Evolutionary conservation across 2,113 vertebrate genomes (phyloP), one percentile per base, ranked within the genome.

Genomic region (Carlito syrichta): DNA sequence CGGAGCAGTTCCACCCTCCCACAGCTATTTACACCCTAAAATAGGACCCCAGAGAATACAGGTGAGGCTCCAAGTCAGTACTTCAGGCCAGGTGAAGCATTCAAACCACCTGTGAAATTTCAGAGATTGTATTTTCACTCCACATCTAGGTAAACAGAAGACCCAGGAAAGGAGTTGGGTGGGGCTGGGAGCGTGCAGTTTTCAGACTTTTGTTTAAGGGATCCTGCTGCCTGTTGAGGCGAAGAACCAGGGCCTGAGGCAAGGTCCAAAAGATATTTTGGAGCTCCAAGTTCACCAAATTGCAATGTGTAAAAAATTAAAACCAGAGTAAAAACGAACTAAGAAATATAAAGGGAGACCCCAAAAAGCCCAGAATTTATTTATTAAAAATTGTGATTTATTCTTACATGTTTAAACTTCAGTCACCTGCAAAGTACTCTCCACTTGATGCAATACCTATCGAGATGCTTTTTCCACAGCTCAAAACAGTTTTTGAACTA

Each of bases 131-230:
- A 58, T 81, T 71, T 77, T 8, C 17, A 30, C 5, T 32, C 8
- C 35, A 43, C 52, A 35, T 3, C 23, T 19, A 30, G 40, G 38
- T 32, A 77, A 58, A 50, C 22, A 78, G 82, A 71, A 63, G 27
- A 13, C 7, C 58, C 68, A 77, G 91, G 68, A 77, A n/a, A 40
- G 45, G 45, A 2, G 3, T 12, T 0, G 11, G 0, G 19, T 2
- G 14, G 50, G 22, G 17, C 38, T 54, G 5, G 32, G 32, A 73
- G 52, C 0, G 1, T 27, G 10, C 50, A 10, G 1, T 48, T 54
- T 69, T 76, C 71, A 60, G 6, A 1, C 20, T 62, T 85, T 54
- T 63, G 69, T 56, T 38, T 22, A 52, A 87, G 68, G n/a, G 11
- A 40, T 92, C 60, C 78, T 71, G n/a, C 43, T 54, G 60, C 30